A percentile compares a stretch with the other conserved stretches of the same genome.
Evolutionary conservation across 2,888 invertebrate species (phyloP).

Genomic region (Cyrtodaria siliqua): DNA sequence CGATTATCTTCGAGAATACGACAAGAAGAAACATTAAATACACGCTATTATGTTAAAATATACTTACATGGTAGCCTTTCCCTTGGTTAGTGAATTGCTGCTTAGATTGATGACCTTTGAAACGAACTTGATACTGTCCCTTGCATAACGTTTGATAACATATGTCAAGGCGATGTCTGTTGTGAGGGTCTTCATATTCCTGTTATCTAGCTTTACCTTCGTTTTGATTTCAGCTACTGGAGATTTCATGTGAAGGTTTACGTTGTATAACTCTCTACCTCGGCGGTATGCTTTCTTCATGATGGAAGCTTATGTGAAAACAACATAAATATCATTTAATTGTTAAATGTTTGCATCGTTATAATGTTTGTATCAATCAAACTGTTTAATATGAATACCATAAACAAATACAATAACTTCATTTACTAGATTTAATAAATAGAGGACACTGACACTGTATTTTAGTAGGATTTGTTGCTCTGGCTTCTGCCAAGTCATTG

Average conservation of each 20-base stretch:
- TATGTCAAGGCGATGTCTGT: conserved; percentile 66
- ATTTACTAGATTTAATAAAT: too few relatives aligned
- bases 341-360: too few relatives aligned
- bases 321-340: too few relatives aligned
- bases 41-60: too few relatives aligned
- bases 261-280: conserved; percentile 38
- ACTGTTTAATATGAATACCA: too few relatives aligned
- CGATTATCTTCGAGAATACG: too few relatives aligned
- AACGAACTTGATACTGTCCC: conserved; percentile 69
- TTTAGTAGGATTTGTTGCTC: too few relatives aligned
- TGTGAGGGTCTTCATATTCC: conserved; percentile 49
- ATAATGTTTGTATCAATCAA: too few relatives aligned
- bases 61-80: conserved; percentile 68
- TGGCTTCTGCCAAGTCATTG: too few relatives aligned
- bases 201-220: conserved; percentile 52
- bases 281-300: conserved; percentile 45
- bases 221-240: conserved; percentile 50
- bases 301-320: conserved; percentile 55
- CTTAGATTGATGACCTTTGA: conserved; percentile 68
- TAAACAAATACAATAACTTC: too few relatives aligned
- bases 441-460: too few relatives aligned
- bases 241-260: conserved; percentile 58
- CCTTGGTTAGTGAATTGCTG: conserved; percentile 66
- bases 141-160: conserved; percentile 63
- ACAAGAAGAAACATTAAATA: too few relatives aligned